Evolutionary conservation across 1,140 invertebrate genomes (phyloP), one percentile per base, ranked within the genome.

Genomic region (Orussus abietinus): DNA sequence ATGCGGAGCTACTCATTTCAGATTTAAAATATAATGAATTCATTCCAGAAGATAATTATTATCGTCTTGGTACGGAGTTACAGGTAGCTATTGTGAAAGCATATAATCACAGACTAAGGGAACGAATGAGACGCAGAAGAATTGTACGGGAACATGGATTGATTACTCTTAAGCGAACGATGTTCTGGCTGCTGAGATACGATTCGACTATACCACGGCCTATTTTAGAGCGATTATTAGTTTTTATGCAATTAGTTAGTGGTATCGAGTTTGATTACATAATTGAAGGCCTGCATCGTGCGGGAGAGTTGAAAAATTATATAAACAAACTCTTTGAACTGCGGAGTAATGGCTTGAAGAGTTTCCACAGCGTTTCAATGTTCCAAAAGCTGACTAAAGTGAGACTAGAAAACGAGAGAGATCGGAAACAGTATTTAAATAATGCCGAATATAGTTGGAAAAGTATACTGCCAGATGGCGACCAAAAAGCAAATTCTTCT

Each of bases 61-160:
- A 75, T 47, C 63, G 79, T 3, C 66, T 82, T 28, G 74, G 78
- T 30, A 74, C 74, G 55, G 76, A 79, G 32, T 64, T 93, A 21
- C 84, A 90, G 65, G 72, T 79, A 32, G 77, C 81, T 21, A 66
- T 88, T n/a, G 62, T 84, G 1, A 75, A 78, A 44, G 78, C 79
- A 14, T 88, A 91, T 48, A 84, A 86, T 53, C 77, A 79, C 29
- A 74, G 84, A 51, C 63, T 92, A 12, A 79, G 67, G 52, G 89
- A 93, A 62, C 74, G 92, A 21, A 65, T 76, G 34, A 72, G 84
- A 39, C 70, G 86, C 28, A 85, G 85, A 49, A 77, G 69, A 49
- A 81, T 94, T 14, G 81, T 94, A 33, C 74, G 81, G 14, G 67
- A 83, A 30, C 88, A 92, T 73, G 91, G 90, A 0, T 69, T 95